Conservation (phyloP, 2,797 vertebrate genomes). For the Cetoscarus ocellatus region DNA sequence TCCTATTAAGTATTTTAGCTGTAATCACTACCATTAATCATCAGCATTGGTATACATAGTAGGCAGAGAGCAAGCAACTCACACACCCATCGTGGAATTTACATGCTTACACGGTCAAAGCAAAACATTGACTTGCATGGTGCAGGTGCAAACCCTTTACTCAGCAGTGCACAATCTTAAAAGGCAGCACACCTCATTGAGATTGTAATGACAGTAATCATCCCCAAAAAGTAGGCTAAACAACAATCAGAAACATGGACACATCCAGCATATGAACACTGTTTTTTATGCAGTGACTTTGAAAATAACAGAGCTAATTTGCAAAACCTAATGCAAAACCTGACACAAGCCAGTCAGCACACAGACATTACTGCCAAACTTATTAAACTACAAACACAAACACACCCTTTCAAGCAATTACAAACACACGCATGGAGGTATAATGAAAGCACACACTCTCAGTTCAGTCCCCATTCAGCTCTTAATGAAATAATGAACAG, state of each 20-base stretch:
- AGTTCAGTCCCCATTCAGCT: not conserved
- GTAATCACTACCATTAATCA: conserved; percentile 25
- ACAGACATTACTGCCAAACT: conserved; percentile 30
- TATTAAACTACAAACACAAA: conserved; percentile 36
- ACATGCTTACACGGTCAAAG: not conserved
- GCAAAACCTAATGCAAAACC: not conserved
- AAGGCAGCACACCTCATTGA: conserved; percentile 4
- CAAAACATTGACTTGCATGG: conserved; percentile 34
- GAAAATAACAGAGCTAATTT: not conserved
- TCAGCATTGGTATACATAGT: not conserved
- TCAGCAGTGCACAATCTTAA: conserved; percentile 6
- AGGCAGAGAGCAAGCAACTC: conserved; percentile 6
- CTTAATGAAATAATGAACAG: conserved; percentile 25
- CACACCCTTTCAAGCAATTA: conserved; percentile 2
- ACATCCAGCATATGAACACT: not conserved
- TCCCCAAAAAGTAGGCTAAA: not conserved
- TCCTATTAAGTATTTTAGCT: conserved; percentile 23
- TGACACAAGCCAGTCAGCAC: not conserved
- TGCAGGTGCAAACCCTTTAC: conserved; percentile 28
- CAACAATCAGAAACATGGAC: not conserved
- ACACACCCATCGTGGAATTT: conserved; percentile 2
- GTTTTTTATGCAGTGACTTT: conserved; percentile 23
- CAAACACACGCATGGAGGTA: conserved; percentile 22
- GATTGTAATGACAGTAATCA: conserved; percentile 1
- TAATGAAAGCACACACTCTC: conserved; percentile 16